Percentiles rank a stretch among this genome's conserved stretches.
Conservation (phyloP, 2,888 invertebrate species). For the Cyrtodaria siliqua region DNA sequence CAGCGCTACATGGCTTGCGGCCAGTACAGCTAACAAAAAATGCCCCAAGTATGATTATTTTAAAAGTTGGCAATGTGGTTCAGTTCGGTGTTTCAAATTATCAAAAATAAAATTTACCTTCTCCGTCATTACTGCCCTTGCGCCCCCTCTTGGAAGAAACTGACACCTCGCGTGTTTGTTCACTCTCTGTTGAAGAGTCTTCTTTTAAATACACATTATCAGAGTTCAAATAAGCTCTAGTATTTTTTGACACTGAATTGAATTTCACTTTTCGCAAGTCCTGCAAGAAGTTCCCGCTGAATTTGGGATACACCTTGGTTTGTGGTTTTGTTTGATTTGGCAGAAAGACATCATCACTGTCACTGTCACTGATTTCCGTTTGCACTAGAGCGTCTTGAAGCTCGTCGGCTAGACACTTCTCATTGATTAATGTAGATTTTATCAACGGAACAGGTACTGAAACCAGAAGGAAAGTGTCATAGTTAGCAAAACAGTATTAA, state of each 20-base stretch:
- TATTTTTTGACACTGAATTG: conserved; percentile 73
- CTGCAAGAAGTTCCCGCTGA: conserved; percentile 65
- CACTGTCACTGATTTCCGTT: conserved; percentile 49
- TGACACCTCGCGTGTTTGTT: conserved; percentile 22
- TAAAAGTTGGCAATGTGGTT: too few relatives aligned
- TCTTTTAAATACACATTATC: conserved; percentile 90
- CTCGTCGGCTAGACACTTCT: conserved; percentile 78
- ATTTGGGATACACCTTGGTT: conserved; percentile 68
- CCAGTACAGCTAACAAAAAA: too few relatives aligned
- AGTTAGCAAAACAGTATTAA: too few relatives aligned
- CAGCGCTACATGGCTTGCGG: not conserved
- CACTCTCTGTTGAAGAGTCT: conserved; percentile 62
- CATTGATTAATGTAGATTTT: conserved; percentile 50
- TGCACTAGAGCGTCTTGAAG: conserved; percentile 73
- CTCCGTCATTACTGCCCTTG: conserved; percentile 42
- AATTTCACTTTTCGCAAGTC: conserved; percentile 66
- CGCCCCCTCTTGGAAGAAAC: conserved; percentile 50
- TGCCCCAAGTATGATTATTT: too few relatives aligned
- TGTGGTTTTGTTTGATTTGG: conserved; percentile 49
- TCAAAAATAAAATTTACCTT: conserved; percentile 43
- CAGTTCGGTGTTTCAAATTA: too few relatives aligned
- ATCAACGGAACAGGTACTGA: conserved; percentile 32
- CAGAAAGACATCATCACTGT: conserved; percentile 70
- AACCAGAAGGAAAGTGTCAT: conserved; percentile 1
- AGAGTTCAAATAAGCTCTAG: conserved; percentile 68